Percentiles rank a stretch among this genome's conserved stretches.
Conservation (phyloP, 2,888 invertebrate species). For the Phoenoteleia sp. region DNA sequence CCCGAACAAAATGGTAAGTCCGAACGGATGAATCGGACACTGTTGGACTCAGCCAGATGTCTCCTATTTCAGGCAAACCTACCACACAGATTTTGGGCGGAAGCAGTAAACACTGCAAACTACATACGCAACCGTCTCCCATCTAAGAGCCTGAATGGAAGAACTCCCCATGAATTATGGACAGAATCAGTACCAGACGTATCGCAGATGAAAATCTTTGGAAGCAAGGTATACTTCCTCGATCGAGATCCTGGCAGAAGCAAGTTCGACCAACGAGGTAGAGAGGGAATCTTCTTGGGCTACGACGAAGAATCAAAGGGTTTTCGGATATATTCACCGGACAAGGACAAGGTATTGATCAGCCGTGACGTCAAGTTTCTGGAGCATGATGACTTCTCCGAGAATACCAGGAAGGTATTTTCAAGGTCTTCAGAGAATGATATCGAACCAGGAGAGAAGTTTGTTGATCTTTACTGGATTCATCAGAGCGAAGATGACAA, state of each 20-base stretch:
- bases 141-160: slow-evolving; percentile 17
- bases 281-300: slow-evolving; percentile 21
- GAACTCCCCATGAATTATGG: slow-evolving; percentile 29
- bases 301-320: slow-evolving; percentile 19
- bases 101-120: slow-evolving; percentile 35
- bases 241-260: slow-evolving; percentile 33
- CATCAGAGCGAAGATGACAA: background rate
- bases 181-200: slow-evolving; percentile 25
- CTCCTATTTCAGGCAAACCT: slow-evolving; percentile 29
- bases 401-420: background rate
- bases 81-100: slow-evolving; percentile 42
- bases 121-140: slow-evolving; percentile 40
- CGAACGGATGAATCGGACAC: slow-evolving; percentile 32
- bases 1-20: slow-evolving; percentile 33
- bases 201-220: slow-evolving; percentile 16
- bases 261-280: slow-evolving; percentile 32
- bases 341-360: slow-evolving; percentile 11
- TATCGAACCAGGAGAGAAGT: background rate
- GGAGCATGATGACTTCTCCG: slow-evolving; percentile 3
- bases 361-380: slow-evolving; percentile 22
- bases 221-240: slow-evolving; percentile 31
- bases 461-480: slow-evolving; percentile 17
- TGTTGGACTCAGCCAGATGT: slow-evolving; percentile 36
- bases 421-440: background rate
- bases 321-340: slow-evolving; percentile 8